Evolutionary conservation across 2,888 invertebrate species (phyloP), one percentile per base, ranked within the genome.

Genomic region (Blomia tropicalis): DNA sequence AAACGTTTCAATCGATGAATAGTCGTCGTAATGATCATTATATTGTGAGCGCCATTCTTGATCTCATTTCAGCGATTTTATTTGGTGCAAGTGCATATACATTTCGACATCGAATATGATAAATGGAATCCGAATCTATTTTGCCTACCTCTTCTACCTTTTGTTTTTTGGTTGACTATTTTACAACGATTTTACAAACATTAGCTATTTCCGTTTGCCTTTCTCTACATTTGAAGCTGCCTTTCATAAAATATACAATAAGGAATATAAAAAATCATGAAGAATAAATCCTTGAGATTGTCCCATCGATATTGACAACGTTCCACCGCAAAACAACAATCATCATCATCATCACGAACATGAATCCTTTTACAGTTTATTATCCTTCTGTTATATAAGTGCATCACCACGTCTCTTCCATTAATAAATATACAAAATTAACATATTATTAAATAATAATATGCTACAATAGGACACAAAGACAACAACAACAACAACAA

Each of bases 61-160:
- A 56, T 56, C 56, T 56, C 30, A 56, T 56, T 36, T 27, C 56
- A 2, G 36, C 19, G 1, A n/a, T 56, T 14, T 30, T 56, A 2
- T 56, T 30, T 56, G 29, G 14, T 17, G 56, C 32, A 22, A 27
- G 25, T 36, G 56, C 56, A n/a, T 56, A 56, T 25, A 30, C 56
- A 22, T 56, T 56, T 23, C 14, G 56, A 30, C 3, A 56, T 56
- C 56, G 56, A n/a, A n/a, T 51, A 17, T 51, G 7, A 51, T 17
- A 14, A 51, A n/a, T n/a, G n/a, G n/a, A n/a, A n/a, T n/a, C n/a
- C n/a, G n/a, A n/a, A n/a, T n/a, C n/a, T n/a, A n/a, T n/a, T n/a
- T n/a, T n/a, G n/a, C n/a, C n/a, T n/a, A n/a, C n/a, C n/a, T n/a
- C n/a, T n/a, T n/a, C n/a, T n/a, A n/a, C n/a, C n/a, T n/a, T n/a